These are phyloP conservation scores for Chinchilla lanigera DNA, from an alignment of 2,113 vertebrate genomes.

Conservation along the genomic window DNA sequence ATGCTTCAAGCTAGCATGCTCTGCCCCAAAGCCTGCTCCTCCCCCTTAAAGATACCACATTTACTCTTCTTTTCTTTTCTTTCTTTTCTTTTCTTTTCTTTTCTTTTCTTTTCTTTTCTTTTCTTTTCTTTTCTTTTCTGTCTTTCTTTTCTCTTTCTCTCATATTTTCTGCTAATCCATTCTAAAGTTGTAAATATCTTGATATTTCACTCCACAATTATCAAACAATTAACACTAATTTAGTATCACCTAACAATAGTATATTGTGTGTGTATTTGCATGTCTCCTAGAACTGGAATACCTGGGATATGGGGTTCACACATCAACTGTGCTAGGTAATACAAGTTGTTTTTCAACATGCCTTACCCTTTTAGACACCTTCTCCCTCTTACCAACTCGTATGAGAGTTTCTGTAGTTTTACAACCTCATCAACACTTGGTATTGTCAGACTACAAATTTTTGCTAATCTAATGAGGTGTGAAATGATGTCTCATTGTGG, in stretches of 20 bases:
- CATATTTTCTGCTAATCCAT: neutral
- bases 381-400: neutral
- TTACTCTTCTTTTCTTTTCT: neutral
- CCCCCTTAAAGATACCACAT: neutral
- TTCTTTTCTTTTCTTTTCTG: neutral
- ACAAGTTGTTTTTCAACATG: neutral
- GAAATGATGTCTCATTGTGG: slow-evolving; percentile 48
- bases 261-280: neutral
- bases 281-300: neutral
- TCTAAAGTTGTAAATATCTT: neutral
- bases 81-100: neutral
- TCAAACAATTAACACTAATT: slow-evolving; percentile 3
- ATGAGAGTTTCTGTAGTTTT: neutral
- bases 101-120: neutral
- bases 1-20: neutral
- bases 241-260: neutral
- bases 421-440: neutral
- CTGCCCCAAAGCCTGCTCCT: neutral
- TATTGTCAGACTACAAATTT: slow-evolving; percentile 39
- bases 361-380: neutral
- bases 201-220: slow-evolving; percentile 13
- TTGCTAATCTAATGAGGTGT: slow-evolving; percentile 61
- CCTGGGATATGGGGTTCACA: neutral
- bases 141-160: neutral
- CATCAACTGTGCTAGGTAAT: neutral